These are phyloP conservation scores for Ardeotis arabs DNA, from an alignment of 2,113 vertebrate genomes.

Conservation along the genomic window DNA sequence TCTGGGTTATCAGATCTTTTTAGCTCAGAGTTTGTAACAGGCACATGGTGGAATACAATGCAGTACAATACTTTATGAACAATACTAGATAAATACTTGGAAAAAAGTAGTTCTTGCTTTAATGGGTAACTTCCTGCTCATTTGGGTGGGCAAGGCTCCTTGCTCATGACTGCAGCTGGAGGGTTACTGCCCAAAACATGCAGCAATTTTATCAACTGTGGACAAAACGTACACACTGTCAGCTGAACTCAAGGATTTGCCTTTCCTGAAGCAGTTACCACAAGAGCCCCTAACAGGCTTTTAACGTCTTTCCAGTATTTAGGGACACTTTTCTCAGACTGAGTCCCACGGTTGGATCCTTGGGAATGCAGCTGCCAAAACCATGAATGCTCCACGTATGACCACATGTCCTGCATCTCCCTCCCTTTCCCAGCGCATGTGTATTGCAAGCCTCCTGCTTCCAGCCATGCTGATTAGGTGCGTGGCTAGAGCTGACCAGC, in stretches of 20 bases:
- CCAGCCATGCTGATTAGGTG: constrained; percentile 40
- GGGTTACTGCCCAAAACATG: not conserved
- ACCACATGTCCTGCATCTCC: not conserved
- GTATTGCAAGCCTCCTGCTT: not conserved
- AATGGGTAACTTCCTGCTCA: not conserved
- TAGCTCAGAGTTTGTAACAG: not conserved
- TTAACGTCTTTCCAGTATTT: not conserved
- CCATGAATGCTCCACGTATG: not conserved
- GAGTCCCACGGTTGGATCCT: not conserved
- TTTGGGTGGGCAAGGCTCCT: not conserved
- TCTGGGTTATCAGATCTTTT: not conserved
- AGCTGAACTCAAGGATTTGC: not conserved
- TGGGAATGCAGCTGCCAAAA: not conserved
- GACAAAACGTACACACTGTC: not conserved
- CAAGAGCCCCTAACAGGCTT: not conserved
- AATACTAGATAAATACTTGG: not conserved
- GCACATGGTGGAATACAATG: not conserved
- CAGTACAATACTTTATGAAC: not conserved
- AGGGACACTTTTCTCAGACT: not conserved
- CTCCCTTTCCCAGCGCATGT: not conserved
- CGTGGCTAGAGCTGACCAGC: not conserved
- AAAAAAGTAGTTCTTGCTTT: not conserved
- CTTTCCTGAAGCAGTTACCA: not conserved
- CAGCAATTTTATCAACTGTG: not conserved
- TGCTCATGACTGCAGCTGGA: not conserved